These are phyloP conservation scores for Sparus aurata DNA, from an alignment of 2,797 vertebrate genomes.

Conservation along the genomic window DNA sequence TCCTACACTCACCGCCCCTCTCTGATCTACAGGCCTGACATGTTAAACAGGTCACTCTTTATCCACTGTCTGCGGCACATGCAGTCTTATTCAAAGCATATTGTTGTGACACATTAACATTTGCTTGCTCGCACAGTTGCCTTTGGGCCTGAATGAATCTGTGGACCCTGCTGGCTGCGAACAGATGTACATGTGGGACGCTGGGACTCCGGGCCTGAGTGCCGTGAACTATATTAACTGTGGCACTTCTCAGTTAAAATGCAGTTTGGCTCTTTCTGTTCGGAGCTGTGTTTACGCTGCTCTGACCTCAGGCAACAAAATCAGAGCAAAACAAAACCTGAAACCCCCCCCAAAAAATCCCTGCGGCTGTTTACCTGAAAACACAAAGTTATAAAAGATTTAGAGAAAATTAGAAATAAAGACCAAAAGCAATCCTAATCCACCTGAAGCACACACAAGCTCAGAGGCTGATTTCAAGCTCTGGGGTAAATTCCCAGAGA, in stretches of 20 bases:
- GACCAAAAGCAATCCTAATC: constrained; percentile 16
- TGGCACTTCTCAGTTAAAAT: constrained; percentile 43
- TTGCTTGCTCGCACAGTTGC: constrained; percentile 22
- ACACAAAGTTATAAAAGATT: constrained; percentile 36
- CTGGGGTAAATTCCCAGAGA: constrained; percentile 14
- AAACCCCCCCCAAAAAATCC: constrained; percentile 30
- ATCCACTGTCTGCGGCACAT: background rate
- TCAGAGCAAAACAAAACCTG: constrained; percentile 38
- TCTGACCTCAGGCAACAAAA: constrained; percentile 49
- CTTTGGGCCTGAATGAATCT: background rate
- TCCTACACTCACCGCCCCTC: background rate
- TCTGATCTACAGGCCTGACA: background rate
- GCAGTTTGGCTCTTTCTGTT: constrained; percentile 45
- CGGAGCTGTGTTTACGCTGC: constrained; percentile 41
- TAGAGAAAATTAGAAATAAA: constrained; percentile 26
- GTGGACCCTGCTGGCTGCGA: background rate
- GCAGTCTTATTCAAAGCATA: background rate
- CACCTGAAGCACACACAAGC: constrained; percentile 23
- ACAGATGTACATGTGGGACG: constrained; percentile 3
- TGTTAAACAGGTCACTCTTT: background rate
- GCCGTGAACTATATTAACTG: constrained; percentile 40
- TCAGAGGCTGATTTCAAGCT: constrained; percentile 26
- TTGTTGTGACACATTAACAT: background rate
- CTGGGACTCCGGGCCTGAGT: constrained; percentile 17
- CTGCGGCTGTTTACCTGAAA: constrained; percentile 34